Evolutionary conservation across 92 coral and sea anemone species (phyloP).

Genomic region (Chrysogorgia sp.): DNA sequence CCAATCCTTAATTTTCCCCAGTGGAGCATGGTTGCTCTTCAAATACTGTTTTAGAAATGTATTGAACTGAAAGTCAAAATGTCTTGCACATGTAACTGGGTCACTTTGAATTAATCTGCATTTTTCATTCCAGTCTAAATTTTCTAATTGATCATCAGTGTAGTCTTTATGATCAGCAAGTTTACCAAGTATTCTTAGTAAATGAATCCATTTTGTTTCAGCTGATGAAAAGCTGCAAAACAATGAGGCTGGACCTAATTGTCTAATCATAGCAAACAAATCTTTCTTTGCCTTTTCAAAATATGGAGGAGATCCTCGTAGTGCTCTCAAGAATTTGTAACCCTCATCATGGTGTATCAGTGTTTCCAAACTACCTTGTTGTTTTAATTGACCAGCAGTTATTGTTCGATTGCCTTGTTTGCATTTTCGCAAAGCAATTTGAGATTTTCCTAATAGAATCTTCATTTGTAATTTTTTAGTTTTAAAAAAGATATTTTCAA

Average conservation of each 20-base stretch:
- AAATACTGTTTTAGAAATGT: slow-evolving; percentile 29
- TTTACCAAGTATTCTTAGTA: slow-evolving; percentile 25
- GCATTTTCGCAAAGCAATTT: slow-evolving; percentile 56
- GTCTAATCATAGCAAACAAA: slow-evolving; percentile 60
- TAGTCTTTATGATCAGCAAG: slow-evolving; percentile 10
- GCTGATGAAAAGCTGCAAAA: slow-evolving; percentile 25
- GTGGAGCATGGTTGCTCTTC: slow-evolving; percentile 32
- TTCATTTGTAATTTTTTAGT: slow-evolving; percentile 56
- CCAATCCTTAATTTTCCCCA: slow-evolving; percentile 52
- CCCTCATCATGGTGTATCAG: slow-evolving; percentile 61
- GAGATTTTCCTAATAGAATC: slow-evolving; percentile 41
- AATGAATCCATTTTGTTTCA: slow-evolving; percentile 22
- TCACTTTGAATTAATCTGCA: slow-evolving; percentile 50
- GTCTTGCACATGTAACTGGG: slow-evolving; percentile 64
- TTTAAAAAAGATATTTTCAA: slow-evolving; percentile 45
- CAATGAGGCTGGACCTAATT: slow-evolving; percentile 60
- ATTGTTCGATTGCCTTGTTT: slow-evolving; percentile 32
- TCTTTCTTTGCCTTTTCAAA: slow-evolving; percentile 53
- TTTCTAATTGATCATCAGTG: slow-evolving; percentile 9
- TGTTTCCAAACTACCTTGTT: slow-evolving; percentile 46
- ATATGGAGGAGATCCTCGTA: slow-evolving; percentile 59
- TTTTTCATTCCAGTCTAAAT: slow-evolving; percentile 1
- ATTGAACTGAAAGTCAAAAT: slow-evolving; percentile 59
- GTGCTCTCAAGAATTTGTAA: slow-evolving; percentile 54
- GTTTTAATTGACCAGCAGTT: slow-evolving; percentile 55